Conservation (phyloP, 1,140 invertebrate genomes). For the Zaprionus nigranus region DNA sequence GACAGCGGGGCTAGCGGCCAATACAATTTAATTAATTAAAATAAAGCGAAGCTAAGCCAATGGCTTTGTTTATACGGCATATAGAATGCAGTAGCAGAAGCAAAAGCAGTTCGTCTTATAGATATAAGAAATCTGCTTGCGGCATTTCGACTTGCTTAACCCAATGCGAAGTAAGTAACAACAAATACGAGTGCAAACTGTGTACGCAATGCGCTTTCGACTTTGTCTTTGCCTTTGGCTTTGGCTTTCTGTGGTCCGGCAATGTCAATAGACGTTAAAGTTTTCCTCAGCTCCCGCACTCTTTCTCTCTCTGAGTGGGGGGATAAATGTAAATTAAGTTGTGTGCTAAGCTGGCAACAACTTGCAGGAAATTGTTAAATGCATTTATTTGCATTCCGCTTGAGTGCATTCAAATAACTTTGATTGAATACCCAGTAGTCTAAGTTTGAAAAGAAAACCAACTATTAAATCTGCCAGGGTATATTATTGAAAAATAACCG, state of each 20-base stretch:
- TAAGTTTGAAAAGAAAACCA: neutral
- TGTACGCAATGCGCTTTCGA: conserved; percentile 21
- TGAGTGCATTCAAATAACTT: conserved; percentile 52
- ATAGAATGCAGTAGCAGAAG: conserved; percentile 14
- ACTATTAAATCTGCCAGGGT: neutral
- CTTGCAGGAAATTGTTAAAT: conserved; percentile 40
- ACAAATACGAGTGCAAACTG: conserved; percentile 26
- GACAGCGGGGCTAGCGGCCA: conserved; percentile 1
- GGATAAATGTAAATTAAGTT: conserved; percentile 56
- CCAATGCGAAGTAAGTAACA: conserved; percentile 35
- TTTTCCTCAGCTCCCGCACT: conserved; percentile 26
- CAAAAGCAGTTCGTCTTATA: conserved; percentile 4
- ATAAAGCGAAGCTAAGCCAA: conserved; percentile 4
- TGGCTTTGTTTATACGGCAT: conserved; percentile 23
- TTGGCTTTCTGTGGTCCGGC: conserved; percentile 22
- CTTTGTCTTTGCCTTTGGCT: neutral
- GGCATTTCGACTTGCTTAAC: conserved; percentile 13
- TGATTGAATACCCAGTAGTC: conserved; percentile 33
- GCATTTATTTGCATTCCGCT: conserved; percentile 46
- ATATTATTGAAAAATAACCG: conserved; percentile 6
- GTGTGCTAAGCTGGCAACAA: conserved; percentile 36
- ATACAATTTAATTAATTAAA: conserved; percentile 49
- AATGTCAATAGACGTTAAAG: conserved; percentile 54
- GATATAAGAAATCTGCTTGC: conserved; percentile 3
- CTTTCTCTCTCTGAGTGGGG: neutral